Base-by-base conservation (phyloP, 2,888 invertebrate species). In the Sphinx pinastri region DNA sequence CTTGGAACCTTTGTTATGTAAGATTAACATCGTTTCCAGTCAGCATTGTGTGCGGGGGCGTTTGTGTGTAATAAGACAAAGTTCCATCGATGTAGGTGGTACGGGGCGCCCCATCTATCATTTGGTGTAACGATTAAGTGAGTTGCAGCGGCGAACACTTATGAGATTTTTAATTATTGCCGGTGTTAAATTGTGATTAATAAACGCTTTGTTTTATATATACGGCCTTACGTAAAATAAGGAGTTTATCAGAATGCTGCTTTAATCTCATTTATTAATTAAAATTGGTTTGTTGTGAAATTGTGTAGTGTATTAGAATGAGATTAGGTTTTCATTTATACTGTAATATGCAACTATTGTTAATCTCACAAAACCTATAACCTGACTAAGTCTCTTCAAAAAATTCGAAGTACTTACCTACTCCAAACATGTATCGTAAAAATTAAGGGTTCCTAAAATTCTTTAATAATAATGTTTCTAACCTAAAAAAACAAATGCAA, bases 131-230 rank as follows among this genome's bases (percentile, higher is more conserved):
- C 89, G 91, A 91, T 92, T 92, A 90, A 90, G 85, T 88, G 86
- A 87, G 88, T 82, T 87, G 85, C 84, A 87, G 84, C 84, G 78
- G 79, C 79, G 85, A 84, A 84, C 87, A 84, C 87, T 87, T 88
- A 87, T 85, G 85, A 88, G 88, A 86, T 90, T 91, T 92, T 91
- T 91, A 92, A 92, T 91, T 91, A 92, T 89, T 88, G 86, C 85
- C 77, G 72, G 87, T 84, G 88, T 90, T 91, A 89, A 83, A 84
- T 82, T 79, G 81, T 89, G 88, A 89, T 88, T 83, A 84, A 88
- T 89, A 85, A 84, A 83, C 78, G 82, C 79, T 79, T 77, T 83
- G 82, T 78, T 84, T 84, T 83, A 82, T 83, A 77, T 72, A 75
- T 71, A 72, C 68, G 78, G 78, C 81, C 79, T 79, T 80, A 76